Evolutionary conservation across 2,797 vertebrate species (phyloP), one percentile per base, ranked within the genome.

Genomic region (Hyperoplus lanceolatus): DNA sequence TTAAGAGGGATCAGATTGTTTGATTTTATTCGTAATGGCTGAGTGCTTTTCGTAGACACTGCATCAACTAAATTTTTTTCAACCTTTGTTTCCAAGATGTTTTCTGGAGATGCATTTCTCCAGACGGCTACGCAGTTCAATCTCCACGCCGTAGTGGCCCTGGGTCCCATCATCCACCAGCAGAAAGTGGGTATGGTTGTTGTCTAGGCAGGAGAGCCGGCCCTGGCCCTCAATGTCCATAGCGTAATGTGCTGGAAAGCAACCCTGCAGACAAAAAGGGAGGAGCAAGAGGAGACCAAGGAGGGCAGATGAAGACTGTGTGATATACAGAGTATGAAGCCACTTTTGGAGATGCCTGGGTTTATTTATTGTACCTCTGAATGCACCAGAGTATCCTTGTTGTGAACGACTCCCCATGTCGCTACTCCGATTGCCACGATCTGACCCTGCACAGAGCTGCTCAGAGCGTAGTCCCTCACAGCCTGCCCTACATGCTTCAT

Each of bases 401-500:
- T 97, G 91, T 99, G 97, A 68, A 99, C 88, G 0, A 95, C 93
- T 8, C 98, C 98, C 98, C 98, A 99, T 0, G 97, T 97, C 68
- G 96, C 96, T 13, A 99, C 90, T 5, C 98, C 98, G 0, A 99
- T 97, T 70, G 97, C 96, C 73, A 99, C 94, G 2, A 98, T 95
- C 2, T 97, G 93, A 0, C 87, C 83, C 0, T 95, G 91, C 42
- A 87, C 90, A 77, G 91, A 91, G 92, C 89, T 92, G 84, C 96
- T 97, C 77, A 98, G 92, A 58, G 93, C 78, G 68, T 96, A 94
- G 89, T 97, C 96, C 18, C 95, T 89, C 83, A 99, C 97, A 0
- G 98, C 97, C 92, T 96, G 94, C 0, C 98, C 98, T 46, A 99
- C 98, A 49, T 99, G 97, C 77, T 97, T 99, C 98, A 99, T 99